phyloP scores from a whole-genome alignment of 2,797 vertebrate genomes.

The Cuniculus paca region DNA sequence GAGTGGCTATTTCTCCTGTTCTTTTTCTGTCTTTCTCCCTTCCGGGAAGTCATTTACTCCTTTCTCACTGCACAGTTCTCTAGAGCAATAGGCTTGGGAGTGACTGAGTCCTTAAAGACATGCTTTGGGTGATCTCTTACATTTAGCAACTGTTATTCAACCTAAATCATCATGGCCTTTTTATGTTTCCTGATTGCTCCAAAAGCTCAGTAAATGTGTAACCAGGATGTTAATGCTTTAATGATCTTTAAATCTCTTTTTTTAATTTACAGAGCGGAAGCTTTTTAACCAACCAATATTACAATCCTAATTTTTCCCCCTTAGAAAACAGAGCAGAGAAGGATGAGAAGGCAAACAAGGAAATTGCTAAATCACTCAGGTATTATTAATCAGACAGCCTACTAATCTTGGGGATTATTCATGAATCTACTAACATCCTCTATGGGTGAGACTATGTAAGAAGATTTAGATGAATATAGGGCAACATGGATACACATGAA shows the following conservation, averaged over 20 bases:
- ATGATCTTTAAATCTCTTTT: conserved; percentile 71
- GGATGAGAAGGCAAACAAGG: conserved; percentile 64
- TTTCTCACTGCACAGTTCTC: not conserved
- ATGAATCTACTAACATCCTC: conserved; percentile 24
- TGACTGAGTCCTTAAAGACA: not conserved
- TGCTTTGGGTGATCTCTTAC: not conserved
- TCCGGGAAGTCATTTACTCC: not conserved
- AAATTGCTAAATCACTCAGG: conserved; percentile 67
- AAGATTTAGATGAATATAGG: conserved; percentile 41
- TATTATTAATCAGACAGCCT: conserved; percentile 70
- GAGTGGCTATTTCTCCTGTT: not conserved
- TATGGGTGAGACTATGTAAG: not conserved
- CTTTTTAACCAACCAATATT: conserved; percentile 67
- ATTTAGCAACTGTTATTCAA: conserved; percentile 56
- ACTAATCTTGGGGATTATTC: conserved; percentile 69
- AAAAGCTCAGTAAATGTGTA: conserved; percentile 42
- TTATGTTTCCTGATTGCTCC: conserved; percentile 52
- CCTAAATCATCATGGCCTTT: not conserved
- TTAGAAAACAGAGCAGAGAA: conserved; percentile 69
- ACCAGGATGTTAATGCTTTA: conserved; percentile 58
- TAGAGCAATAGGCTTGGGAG: not conserved
- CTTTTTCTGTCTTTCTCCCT: not conserved
- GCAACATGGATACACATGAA: not conserved
- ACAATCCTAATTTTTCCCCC: conserved; percentile 42
- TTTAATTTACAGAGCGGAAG: conserved; percentile 78